phyloP scores from a whole-genome alignment of 2,113 vertebrate genomes.

The Maccullochella peelii region DNA sequence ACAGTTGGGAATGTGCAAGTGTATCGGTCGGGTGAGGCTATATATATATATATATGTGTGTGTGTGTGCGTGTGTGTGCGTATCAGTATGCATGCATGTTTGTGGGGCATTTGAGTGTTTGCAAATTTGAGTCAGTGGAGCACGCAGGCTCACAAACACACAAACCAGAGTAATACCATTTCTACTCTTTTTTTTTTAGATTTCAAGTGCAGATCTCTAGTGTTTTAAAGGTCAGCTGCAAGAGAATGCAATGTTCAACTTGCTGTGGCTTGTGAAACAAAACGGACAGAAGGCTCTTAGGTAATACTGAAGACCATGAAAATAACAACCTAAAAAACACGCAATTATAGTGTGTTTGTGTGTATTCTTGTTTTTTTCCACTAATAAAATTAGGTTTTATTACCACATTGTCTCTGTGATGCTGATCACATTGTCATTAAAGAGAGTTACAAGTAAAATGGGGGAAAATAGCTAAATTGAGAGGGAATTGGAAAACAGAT shows the following conservation, averaged over 20 bases:
- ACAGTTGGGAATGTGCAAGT: conserved; percentile 69
- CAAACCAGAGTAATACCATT: conserved; percentile 34
- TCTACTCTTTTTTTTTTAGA: conserved; percentile 43
- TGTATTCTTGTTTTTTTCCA: background rate
- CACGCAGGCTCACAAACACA: conserved; percentile 59
- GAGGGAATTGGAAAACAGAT: conserved; percentile 19
- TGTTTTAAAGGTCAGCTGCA: conserved; percentile 72
- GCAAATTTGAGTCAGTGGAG: conserved; percentile 65
- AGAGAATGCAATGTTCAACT: conserved; percentile 58
- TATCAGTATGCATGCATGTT: conserved; percentile 52
- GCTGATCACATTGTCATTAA: conserved; percentile 77
- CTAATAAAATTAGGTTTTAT: background rate
- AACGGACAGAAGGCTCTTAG: conserved; percentile 1
- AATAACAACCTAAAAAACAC: conserved; percentile 24
- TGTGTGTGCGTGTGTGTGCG: conserved; percentile 21
- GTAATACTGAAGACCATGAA: conserved; percentile 29
- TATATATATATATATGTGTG: conserved; percentile 33
- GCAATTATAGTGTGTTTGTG: background rate
- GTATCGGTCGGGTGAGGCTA: conserved; percentile 52
- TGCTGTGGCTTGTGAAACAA: conserved; percentile 42
- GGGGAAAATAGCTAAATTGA: conserved; percentile 6
- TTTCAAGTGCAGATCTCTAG: conserved; percentile 47
- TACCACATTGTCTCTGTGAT: conserved; percentile 66
- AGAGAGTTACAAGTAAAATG: conserved; percentile 11
- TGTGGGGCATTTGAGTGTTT: conserved; percentile 54